These are phyloP conservation scores for Pectinophora gossypiella DNA, from an alignment of 1,140 invertebrate species.

Conservation along the genomic window DNA sequence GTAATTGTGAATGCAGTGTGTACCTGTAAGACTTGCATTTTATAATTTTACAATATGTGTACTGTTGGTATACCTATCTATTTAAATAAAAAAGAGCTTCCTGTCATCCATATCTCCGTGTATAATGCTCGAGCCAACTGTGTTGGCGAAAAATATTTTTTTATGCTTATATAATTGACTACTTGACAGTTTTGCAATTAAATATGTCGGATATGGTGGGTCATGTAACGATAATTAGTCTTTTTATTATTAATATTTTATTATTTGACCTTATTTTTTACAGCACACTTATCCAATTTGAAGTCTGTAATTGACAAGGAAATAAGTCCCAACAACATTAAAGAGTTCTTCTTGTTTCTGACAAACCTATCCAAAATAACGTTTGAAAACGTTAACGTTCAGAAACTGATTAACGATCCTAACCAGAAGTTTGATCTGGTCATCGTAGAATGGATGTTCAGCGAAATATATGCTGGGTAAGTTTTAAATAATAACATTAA, in stretches of 20 bases:
- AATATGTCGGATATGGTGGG: neutral
- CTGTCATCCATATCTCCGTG: too few relatives aligned
- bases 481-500: conserved; percentile 4
- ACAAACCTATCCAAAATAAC: conserved; percentile 13
- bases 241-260: neutral
- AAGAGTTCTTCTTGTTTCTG: conserved; percentile 3
- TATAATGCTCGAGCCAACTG: too few relatives aligned
- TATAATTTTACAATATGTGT: too few relatives aligned
- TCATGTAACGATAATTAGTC: conserved; percentile 14
- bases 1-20: too few relatives aligned
- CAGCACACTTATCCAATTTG: conserved; percentile 4
- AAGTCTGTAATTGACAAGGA: conserved; percentile 19
- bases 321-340: conserved; percentile 17
- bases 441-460: conserved; percentile 39
- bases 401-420: conserved; percentile 30
- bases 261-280: neutral
- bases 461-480: conserved; percentile 35
- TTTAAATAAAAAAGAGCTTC: too few relatives aligned
- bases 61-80: too few relatives aligned
- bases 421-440: conserved; percentile 34
- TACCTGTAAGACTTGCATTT: too few relatives aligned
- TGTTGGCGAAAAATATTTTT: too few relatives aligned
- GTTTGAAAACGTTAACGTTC: conserved; percentile 17
- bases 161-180: too few relatives aligned
- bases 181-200: too few relatives aligned